phyloP scores from a whole-genome alignment of 2,797 vertebrate genomes.

The Gymnodraco acuticeps region DNA sequence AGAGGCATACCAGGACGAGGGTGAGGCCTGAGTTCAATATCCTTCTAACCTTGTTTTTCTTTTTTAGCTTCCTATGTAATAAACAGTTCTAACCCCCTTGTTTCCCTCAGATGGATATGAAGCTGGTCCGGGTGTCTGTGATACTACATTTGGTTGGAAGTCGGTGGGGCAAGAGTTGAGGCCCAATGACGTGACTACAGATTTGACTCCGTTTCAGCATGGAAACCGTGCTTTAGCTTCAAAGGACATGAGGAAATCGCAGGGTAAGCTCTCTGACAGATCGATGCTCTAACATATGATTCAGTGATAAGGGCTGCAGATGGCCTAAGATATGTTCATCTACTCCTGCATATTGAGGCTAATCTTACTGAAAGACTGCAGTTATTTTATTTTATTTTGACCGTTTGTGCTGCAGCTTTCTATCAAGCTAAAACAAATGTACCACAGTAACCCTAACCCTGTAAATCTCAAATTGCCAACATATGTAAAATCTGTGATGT shows the following conservation, averaged over 20 bases:
- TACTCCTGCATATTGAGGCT: not conserved
- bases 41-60: not conserved
- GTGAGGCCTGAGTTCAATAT: slow-evolving; percentile 72
- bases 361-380: not conserved
- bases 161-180: slow-evolving; percentile 99
- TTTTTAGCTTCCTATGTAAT: not conserved
- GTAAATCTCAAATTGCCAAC: too few relatives aligned
- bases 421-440: not conserved
- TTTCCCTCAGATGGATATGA: slow-evolving; percentile 91
- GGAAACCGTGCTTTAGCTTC: slow-evolving; percentile 99
- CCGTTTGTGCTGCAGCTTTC: not conserved
- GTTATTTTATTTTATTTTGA: not conserved
- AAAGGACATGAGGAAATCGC: slow-evolving; percentile 99
- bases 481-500: too few relatives aligned
- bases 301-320: not conserved
- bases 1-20: slow-evolving; percentile 94
- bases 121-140: slow-evolving; percentile 95
- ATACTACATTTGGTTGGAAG: slow-evolving; percentile 99
- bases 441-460: not conserved
- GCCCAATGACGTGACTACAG: slow-evolving; percentile 97
- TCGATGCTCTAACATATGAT: not conserved
- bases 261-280: slow-evolving; percentile 87
- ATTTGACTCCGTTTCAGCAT: slow-evolving; percentile 98
- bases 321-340: not conserved
- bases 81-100: not conserved